Percentiles rank a stretch among this genome's conserved stretches.
Conservation (phyloP, 2,888 invertebrate genomes). For the Autographa pulchrina region DNA sequence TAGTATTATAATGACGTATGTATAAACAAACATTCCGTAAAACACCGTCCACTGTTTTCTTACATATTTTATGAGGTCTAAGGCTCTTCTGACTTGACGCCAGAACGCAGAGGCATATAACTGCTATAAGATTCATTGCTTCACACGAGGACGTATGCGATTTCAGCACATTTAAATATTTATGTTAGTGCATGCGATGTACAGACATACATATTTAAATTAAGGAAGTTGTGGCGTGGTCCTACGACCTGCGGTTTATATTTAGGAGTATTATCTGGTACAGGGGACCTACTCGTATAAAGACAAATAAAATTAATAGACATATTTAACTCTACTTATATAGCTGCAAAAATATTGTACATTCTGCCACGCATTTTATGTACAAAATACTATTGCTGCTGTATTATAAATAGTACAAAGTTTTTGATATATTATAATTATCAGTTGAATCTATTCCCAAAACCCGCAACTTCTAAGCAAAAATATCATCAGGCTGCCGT, state of each 20-base stretch:
- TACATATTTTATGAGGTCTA: not conserved
- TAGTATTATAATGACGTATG: no score
- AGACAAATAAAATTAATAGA: no score
- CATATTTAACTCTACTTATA: no score
- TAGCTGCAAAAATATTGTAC: no score
- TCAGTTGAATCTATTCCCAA: no score
- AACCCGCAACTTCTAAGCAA: not conserved
- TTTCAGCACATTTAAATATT: slow-evolving; percentile 10
- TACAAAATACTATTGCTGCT: no score
- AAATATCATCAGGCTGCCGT: slow-evolving; percentile 34
- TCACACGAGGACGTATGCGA: slow-evolving; percentile 3
- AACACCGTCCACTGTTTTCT: not conserved
- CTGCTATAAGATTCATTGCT: slow-evolving; percentile 5
- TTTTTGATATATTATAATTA: no score
- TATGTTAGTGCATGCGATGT: slow-evolving; percentile 5
- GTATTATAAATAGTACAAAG: no score
- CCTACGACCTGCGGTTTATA: no score
- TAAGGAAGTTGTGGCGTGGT: not conserved
- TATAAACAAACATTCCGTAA: no score
- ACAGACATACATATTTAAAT: slow-evolving; percentile 7
- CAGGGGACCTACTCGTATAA: not conserved
- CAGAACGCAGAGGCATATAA: not conserved
- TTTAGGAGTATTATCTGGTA: not conserved
- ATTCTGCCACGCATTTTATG: no score
- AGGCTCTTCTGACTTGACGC: not conserved